Evolutionary conservation across 2,113 vertebrate species (phyloP).

Genomic region (Tachysurus fulvidraco): DNA sequence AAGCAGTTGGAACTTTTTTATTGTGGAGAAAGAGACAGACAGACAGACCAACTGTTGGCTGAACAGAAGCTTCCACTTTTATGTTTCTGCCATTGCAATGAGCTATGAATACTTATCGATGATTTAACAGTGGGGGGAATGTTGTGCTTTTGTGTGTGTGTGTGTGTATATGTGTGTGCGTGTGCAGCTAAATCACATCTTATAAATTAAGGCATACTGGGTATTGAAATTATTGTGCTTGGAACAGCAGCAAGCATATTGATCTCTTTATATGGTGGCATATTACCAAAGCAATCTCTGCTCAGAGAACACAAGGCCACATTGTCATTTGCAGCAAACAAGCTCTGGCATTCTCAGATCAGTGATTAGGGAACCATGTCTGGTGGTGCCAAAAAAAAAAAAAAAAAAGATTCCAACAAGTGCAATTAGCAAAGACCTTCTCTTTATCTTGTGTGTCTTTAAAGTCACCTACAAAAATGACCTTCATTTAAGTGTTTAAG

Average conservation of each 20-base stretch:
- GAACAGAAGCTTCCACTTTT: neutral
- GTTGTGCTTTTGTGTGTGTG: neutral
- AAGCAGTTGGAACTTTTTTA: neutral
- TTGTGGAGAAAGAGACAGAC: neutral
- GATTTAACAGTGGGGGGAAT: conserved; percentile 31
- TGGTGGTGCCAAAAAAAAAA: neutral
- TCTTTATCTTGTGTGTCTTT: conserved; percentile 20
- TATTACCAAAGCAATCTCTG: conserved; percentile 45
- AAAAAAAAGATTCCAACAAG: neutral
- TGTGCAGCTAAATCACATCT: conserved; percentile 24
- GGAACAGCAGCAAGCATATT: conserved; percentile 38
- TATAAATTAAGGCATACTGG: neutral
- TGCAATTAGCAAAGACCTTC: conserved; percentile 35
- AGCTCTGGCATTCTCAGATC: conserved; percentile 29
- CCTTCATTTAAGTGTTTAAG: conserved; percentile 11
- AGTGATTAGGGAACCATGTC: conserved; percentile 36
- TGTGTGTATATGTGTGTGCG: neutral
- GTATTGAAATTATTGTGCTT: conserved; percentile 26
- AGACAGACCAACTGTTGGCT: neutral
- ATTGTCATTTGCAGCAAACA: conserved; percentile 39
- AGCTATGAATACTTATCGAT: conserved; percentile 28
- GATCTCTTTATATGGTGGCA: conserved; percentile 44
- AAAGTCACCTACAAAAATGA: conserved; percentile 1
- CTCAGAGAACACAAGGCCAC: conserved; percentile 40
- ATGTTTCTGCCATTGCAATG: conserved; percentile 24